Conservation (phyloP, 2,797 vertebrate genomes). For the Benthosema pterotum region DNA sequence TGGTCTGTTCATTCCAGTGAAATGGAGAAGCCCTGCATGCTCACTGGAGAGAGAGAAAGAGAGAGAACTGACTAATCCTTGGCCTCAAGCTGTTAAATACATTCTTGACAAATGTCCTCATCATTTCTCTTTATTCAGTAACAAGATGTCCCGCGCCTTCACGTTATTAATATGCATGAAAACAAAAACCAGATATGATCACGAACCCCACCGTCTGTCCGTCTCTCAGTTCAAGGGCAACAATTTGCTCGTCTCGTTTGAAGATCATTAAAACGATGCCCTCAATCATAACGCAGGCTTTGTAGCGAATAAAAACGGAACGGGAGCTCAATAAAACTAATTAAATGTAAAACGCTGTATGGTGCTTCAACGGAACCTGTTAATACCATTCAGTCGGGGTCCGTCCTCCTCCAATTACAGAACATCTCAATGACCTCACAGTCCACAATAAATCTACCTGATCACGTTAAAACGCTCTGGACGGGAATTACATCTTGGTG, state of each 20-base stretch:
- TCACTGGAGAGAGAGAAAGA: conserved; percentile 46
- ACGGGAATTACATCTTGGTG: too few species aligned
- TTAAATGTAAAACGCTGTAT: conserved; percentile 90
- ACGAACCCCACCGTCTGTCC: conserved; percentile 65
- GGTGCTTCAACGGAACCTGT: conserved; percentile 88
- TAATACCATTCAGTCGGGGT: conserved; percentile 86
- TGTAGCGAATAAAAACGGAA: conserved; percentile 88
- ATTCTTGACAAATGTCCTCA: conserved; percentile 65
- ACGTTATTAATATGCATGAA: conserved; percentile 72
- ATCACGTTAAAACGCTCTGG: too few species aligned
- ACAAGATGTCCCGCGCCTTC: conserved; percentile 74
- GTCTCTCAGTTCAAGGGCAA: conserved; percentile 85
- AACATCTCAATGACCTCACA: conserved; percentile 86
- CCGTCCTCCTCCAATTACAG: conserved; percentile 88
- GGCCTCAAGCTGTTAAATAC: conserved; percentile 54
- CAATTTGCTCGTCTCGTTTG: conserved; percentile 87
- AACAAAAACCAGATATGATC: conserved; percentile 55
- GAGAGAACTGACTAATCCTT: conserved; percentile 48
- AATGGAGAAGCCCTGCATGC: conserved; percentile 42
- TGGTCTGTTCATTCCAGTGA: conserved; percentile 50
- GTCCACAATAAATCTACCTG: conserved; percentile 87
- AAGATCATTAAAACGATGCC: conserved; percentile 89
- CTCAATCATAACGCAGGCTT: conserved; percentile 87
- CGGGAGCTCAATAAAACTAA: conserved; percentile 90
- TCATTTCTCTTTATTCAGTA: conserved; percentile 73